A percentile compares a stretch with the other conserved stretches of the same genome.
Conservation (phyloP, 2,888 invertebrate species). For the Mimas tiliae region DNA sequence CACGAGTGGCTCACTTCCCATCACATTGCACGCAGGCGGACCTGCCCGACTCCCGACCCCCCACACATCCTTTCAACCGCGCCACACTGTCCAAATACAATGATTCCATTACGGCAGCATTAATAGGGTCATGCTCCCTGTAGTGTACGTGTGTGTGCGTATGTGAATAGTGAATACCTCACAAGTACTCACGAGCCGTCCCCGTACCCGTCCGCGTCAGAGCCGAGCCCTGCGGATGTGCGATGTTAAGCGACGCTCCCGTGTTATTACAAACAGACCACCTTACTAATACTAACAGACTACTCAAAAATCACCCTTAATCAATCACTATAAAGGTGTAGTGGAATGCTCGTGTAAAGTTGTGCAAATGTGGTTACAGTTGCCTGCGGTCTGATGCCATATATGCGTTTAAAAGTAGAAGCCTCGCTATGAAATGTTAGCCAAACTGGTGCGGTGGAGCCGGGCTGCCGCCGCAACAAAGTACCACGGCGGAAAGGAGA, state of each 20-base stretch:
- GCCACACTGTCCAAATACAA: constrained; percentile 8
- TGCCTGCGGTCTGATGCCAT: constrained; percentile 49
- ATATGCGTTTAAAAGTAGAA: constrained; percentile 47
- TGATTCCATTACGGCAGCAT: constrained; percentile 3
- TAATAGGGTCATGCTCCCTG: constrained; percentile 10
- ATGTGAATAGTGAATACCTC: constrained; percentile 32
- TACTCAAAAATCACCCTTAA: constrained; percentile 30
- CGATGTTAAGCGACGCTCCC: constrained; percentile 53
- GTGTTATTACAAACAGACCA: constrained; percentile 48
- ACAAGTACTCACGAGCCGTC: not conserved
- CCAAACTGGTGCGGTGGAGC: constrained; percentile 33
- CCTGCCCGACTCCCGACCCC: not conserved
- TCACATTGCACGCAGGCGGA: not conserved
- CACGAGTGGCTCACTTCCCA: not conserved
- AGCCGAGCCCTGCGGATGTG: constrained; percentile 54
- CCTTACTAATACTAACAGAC: constrained; percentile 4
- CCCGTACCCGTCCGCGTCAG: constrained; percentile 29
- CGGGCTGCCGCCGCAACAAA: constrained; percentile 21
- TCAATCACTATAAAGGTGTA: not conserved
- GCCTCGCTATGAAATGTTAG: constrained; percentile 42
- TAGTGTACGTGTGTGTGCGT: constrained; percentile 7
- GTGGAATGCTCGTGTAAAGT: not conserved
- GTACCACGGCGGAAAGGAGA: not conserved
- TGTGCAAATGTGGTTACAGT: constrained; percentile 38
- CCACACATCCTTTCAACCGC: constrained; percentile 6